Base-by-base conservation (phyloP, 2,888 invertebrate species). In the Macrosiphum euphorbiae region DNA sequence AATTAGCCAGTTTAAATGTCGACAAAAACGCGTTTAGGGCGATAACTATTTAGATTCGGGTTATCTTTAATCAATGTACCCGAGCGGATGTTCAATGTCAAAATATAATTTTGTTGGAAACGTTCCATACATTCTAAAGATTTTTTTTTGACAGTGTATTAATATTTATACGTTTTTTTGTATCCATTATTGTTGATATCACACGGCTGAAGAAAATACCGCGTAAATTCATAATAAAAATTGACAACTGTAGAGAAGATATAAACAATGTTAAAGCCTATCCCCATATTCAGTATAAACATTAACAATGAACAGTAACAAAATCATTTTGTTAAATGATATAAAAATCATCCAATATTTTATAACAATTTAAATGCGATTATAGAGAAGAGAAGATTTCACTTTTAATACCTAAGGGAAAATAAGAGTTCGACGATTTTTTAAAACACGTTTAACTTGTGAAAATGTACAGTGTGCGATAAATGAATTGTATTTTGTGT, bases 51-150 rank as follows among this genome's bases (percentile, higher is more conserved):
- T 50, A 35, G 26, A 90, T 50, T 90, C 3, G 78, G 52, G 8
- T 41, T 52, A 26, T 13, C 20, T 58, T 78, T 16, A 52, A 52
- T 52, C 26, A 52, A 52, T 52, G 52, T 84, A 52, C 3, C 26
- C 78, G 26, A 28, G 26, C n/a, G 13, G n/a, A 41, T 90, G 67
- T 90, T 78, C 16, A 52, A 78, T 50, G 35, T 67, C 50, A 78
- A 35, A 90, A 78, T 26, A 90, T 50, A 16, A 28, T 58, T 90
- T 78, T 90, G 35, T 78, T 90, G 90, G 50, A 78, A 78, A 52
- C 35, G 47, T 90, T 90, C 90, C 78, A 78, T 35, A 58, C 28
- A 90, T 26, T 90, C 78, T 26, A 0, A 24, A 47, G 88, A 58
- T 89, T 78, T 89, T 78, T 89, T 90, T 90, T 35, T 55, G 11